Evolutionary conservation across 2,113 vertebrate species (phyloP).

Genomic region (Carettochelys insculpta): DNA sequence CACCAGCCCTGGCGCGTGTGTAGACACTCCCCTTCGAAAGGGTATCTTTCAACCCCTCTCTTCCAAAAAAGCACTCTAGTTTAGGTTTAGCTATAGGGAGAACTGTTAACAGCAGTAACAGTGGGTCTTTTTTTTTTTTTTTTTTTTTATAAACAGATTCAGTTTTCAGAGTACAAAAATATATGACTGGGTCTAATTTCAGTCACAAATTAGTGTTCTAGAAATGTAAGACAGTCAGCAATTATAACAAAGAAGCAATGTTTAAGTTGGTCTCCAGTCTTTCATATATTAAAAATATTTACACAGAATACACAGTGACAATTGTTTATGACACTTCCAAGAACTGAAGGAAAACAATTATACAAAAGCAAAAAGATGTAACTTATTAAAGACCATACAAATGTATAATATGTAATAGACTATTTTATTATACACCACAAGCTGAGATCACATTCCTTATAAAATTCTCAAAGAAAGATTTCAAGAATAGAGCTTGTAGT

Average conservation of each 20-base stretch:
- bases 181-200: conserved; percentile 26
- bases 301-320: not conserved
- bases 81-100: too few species aligned
- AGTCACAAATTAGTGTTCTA: not conserved
- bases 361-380: not conserved
- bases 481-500: not conserved
- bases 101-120: conserved; percentile 48
- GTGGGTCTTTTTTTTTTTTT: conserved; percentile 28
- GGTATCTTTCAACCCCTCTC: too few species aligned
- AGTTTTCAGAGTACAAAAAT: conserved; percentile 41
- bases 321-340: not conserved
- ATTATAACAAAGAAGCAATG: not conserved
- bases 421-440: not conserved
- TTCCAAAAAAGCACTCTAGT: too few species aligned
- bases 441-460: conserved; percentile 9
- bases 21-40: too few species aligned
- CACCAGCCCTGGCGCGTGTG: too few species aligned
- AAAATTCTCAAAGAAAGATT: not conserved
- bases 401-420: not conserved
- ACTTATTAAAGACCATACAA: not conserved
- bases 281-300: conserved; percentile 30
- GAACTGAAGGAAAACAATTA: not conserved
- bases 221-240: not conserved
- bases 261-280: not conserved
- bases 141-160: too few species aligned